A percentile compares a stretch with the other conserved stretches of the same genome.
Conservation (phyloP, 1,140 invertebrate genomes). For the Episyrphus balteatus region DNA sequence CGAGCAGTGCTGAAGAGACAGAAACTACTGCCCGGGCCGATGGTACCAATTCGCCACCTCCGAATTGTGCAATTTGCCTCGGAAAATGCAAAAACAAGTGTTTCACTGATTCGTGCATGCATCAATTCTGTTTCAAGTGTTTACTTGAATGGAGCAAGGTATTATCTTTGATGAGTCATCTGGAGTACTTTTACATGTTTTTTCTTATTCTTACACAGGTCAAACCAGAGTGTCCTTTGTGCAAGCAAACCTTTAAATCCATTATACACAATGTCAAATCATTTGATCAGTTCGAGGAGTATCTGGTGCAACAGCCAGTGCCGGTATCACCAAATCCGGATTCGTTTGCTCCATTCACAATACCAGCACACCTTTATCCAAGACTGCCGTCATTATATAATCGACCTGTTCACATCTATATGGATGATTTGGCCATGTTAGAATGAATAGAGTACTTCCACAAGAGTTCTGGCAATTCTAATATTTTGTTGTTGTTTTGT, state of each 20-base stretch:
- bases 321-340: neutral
- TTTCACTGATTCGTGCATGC: constrained; percentile 82
- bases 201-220: constrained; percentile 42
- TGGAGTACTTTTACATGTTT: neutral
- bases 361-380: neutral
- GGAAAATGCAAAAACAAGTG: constrained; percentile 76
- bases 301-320: constrained; percentile 47
- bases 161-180: constrained; percentile 5
- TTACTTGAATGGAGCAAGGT: constrained; percentile 89
- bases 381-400: too few relatives aligned
- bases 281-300: constrained; percentile 78
- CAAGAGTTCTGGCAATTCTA: too few relatives aligned
- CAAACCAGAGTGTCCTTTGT: constrained; percentile 87
- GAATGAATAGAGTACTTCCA: too few relatives aligned
- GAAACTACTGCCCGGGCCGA: constrained; percentile 11
- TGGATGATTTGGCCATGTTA: too few relatives aligned
- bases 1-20: constrained; percentile 28
- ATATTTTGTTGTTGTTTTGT: too few relatives aligned
- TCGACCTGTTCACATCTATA: too few relatives aligned
- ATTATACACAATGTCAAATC: constrained; percentile 88
- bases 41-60: constrained; percentile 50
- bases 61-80: constrained; percentile 85
- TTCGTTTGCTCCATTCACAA: constrained; percentile 2
- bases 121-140: constrained; percentile 90
- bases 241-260: constrained; percentile 80